Evolutionary conservation across 2,113 vertebrate species (phyloP).

Genomic region (Prolemur simus): DNA sequence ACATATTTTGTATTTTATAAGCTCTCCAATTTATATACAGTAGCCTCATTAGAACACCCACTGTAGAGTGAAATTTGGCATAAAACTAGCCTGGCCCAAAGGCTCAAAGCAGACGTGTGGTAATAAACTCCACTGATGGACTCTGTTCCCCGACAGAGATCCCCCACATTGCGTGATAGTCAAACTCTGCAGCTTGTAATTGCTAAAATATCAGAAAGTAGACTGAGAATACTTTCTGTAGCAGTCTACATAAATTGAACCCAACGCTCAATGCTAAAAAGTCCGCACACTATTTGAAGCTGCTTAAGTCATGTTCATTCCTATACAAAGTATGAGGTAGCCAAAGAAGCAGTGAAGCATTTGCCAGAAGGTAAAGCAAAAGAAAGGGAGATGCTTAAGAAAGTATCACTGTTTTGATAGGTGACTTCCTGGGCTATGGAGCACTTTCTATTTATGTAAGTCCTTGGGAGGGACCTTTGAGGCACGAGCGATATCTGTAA

Average conservation of each 20-base stretch:
- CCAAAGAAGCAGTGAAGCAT: neutral
- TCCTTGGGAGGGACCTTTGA: neutral
- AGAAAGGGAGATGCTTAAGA: neutral
- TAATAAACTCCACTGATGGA: too few species aligned
- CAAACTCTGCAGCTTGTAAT: neutral
- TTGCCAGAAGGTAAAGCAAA: neutral
- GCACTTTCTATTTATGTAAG: neutral
- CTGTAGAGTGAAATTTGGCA: neutral
- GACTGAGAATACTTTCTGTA: neutral
- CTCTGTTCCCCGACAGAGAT: neutral
- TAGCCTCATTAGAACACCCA: neutral
- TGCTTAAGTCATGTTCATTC: neutral
- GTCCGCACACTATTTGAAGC: neutral
- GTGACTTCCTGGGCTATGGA: neutral
- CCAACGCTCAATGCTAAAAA: neutral
- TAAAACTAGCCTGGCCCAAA: neutral
- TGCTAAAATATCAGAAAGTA: neutral
- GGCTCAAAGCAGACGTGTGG: neutral
- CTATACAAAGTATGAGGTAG: neutral
- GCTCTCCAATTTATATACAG: neutral
- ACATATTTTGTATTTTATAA: neutral
- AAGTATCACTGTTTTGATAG: neutral
- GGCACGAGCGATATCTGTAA: neutral
- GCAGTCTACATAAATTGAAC: neutral
- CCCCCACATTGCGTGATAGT: neutral